Evolutionary conservation across 1,140 invertebrate species (phyloP), one percentile per base, ranked within the genome.

Genomic region (Chymomyza costata): DNA sequence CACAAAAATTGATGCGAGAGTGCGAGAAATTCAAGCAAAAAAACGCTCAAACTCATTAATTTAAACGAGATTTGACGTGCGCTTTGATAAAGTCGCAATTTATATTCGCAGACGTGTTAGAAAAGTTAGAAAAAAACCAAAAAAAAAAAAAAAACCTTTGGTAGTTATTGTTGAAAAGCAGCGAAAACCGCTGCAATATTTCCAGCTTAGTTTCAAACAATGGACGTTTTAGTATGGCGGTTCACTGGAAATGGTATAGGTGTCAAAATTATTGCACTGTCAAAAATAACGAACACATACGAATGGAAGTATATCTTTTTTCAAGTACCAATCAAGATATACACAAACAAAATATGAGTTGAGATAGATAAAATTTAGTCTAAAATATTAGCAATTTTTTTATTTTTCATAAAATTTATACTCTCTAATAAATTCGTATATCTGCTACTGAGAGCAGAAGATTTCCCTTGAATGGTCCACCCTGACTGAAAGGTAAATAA

Each of bases 41-140:
- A 65, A 80, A 69, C 60, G 59, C 59, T 80, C 44, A 65, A 84
- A 84, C 82, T 84, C 82, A 84, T 84, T 84, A 84, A 84, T 84
- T 84, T 84, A 84, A 84, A 84, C 82, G 82, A 84, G 78, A 76
- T 84, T 84, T 84, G 82, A 80, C 82, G 65, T 71, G 56, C 63
- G 73, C 78, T 67, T 73, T 84, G 82, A 82, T 70, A 78, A 74
- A 83, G 73, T 71, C 64, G 66, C 82, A 84, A 84, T 84, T 84
- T 84, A 83, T 84, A 84, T 84, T 83, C 82, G 64, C 64, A 47
- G 39, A 50, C 60, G 35, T 45, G 53, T 49, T 37, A 41, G 43
- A 28, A 55, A 43, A 50, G 50, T 21, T 46, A 40, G 50, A 1
- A 18, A 2, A 7, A 16, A 37, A 16, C 18, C 39, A 10, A 2